Conservation (phyloP, 2,113 vertebrate species). For the Chelonoidis abingdonii region DNA sequence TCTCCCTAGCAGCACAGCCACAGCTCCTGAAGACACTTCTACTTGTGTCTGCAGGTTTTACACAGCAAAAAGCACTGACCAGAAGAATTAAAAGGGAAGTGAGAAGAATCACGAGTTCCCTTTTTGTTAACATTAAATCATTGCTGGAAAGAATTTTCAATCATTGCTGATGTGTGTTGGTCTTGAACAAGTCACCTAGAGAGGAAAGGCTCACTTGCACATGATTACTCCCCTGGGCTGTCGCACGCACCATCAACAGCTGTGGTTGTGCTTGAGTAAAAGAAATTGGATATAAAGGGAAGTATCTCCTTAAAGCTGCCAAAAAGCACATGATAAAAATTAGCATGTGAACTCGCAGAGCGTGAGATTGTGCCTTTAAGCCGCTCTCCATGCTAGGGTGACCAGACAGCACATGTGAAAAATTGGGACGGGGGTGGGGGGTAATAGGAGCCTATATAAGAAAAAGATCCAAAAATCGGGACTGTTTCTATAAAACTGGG, state of each 20-base stretch:
- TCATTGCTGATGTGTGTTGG: not conserved
- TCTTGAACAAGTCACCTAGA: not conserved
- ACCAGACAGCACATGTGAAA: too few relatives aligned
- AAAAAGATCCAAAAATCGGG: too few relatives aligned
- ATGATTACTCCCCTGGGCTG: not conserved
- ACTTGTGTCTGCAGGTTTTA: not conserved
- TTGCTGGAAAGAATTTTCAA: not conserved
- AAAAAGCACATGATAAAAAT: not conserved
- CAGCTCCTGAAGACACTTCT: not conserved
- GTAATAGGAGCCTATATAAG: too few relatives aligned
- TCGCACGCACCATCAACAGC: not conserved
- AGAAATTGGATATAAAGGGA: not conserved
- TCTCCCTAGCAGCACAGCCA: not conserved
- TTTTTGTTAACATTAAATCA: not conserved
- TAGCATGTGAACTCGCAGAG: not conserved
- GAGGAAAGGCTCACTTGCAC: not conserved
- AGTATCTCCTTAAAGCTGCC: not conserved
- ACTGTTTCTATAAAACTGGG: too few relatives aligned
- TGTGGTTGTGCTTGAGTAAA: too few relatives aligned
- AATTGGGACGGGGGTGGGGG: too few relatives aligned
- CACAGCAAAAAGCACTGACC: not conserved
- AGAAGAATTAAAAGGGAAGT: not conserved
- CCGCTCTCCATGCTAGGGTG: not conserved
- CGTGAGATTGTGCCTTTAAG: not conserved
- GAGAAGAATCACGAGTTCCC: not conserved